phyloP scores from a whole-genome alignment of 92 coral and sea anemone species.

The Heliopora coerulea region DNA sequence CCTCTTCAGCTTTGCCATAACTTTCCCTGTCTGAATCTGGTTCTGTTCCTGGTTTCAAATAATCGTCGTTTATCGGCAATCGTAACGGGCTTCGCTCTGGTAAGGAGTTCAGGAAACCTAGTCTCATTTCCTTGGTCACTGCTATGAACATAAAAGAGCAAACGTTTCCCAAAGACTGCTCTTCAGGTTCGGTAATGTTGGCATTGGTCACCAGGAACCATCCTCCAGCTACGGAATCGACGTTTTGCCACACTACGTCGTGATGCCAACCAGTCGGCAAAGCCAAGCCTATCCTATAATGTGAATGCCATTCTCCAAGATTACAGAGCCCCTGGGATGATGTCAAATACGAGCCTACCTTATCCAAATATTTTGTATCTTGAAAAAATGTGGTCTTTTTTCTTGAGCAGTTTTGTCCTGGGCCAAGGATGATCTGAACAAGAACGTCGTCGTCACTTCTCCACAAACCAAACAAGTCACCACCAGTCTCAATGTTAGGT shows the following conservation, averaged over 20 bases:
- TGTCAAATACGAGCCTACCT: slow-evolving; percentile 64
- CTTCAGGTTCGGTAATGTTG: slow-evolving; percentile 17
- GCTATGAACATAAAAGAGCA: slow-evolving; percentile 24
- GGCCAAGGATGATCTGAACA: slow-evolving; percentile 40
- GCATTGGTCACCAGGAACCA: slow-evolving; percentile 79
- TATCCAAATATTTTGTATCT: slow-evolving; percentile 62
- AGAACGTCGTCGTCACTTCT: slow-evolving; percentile 36
- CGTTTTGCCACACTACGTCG: slow-evolving; percentile 59
- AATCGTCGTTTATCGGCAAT: not conserved
- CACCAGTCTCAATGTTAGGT: slow-evolving; percentile 79
- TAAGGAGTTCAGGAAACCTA: not conserved
- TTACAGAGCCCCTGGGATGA: slow-evolving; percentile 41
- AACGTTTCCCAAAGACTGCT: not conserved
- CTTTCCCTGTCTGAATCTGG: no score
- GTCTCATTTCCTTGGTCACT: not conserved
- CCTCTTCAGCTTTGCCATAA: no score
- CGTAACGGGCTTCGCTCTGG: slow-evolving; percentile 13
- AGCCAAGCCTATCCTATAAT: slow-evolving; percentile 12
- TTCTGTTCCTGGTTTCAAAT: no score
- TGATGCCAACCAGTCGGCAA: slow-evolving; percentile 74
- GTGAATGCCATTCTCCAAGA: not conserved
- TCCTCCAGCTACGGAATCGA: slow-evolving; percentile 36
- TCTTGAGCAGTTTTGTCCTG: not conserved
- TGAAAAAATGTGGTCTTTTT: slow-evolving; percentile 55
- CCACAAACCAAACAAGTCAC: slow-evolving; percentile 73